These are phyloP conservation scores for Polypterus senegalus DNA, from an alignment of 2,113 vertebrate genomes.

Conservation along the genomic window DNA sequence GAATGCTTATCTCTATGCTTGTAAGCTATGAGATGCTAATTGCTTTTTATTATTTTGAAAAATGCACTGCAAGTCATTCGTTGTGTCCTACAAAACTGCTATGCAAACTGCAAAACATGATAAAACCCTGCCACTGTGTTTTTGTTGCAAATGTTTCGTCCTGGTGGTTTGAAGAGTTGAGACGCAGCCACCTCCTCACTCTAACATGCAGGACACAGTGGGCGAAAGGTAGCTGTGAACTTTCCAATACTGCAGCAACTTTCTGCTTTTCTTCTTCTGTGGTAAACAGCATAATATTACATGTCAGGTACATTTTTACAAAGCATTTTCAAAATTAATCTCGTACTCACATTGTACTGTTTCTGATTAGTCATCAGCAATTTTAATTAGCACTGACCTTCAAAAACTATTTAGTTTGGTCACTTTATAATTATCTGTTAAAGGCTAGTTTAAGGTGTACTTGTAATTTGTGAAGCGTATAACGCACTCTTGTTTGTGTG, in stretches of 20 bases:
- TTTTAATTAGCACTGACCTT: constrained; percentile 54
- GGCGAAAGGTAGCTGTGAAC: too few species aligned
- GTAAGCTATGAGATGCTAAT: constrained; percentile 33
- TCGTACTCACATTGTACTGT: constrained; percentile 37
- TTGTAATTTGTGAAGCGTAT: constrained; percentile 29
- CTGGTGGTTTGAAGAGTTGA: too few species aligned
- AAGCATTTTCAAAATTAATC: constrained; percentile 28
- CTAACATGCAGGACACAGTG: too few species aligned
- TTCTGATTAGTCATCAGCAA: constrained; percentile 50
- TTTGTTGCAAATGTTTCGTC: too few species aligned
- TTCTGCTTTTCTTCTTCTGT: too few species aligned
- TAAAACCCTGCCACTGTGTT: background rate
- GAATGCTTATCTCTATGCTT: constrained; percentile 34
- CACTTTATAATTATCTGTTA: constrained; percentile 35
- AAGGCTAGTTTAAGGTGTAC: constrained; percentile 35
- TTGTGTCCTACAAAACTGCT: constrained; percentile 29
- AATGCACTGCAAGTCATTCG: constrained; percentile 24
- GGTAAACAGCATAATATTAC: background rate
- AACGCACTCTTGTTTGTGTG: constrained; percentile 31
- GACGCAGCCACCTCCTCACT: too few species aligned
- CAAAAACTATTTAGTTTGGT: constrained; percentile 35
- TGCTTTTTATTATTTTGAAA: constrained; percentile 21
- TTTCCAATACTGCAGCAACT: too few species aligned
- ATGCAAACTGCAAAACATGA: constrained; percentile 1
- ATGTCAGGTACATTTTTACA: constrained; percentile 21